These are phyloP conservation scores for Noctua janthina DNA, from an alignment of 2,888 invertebrate species.

Conservation along the genomic window DNA sequence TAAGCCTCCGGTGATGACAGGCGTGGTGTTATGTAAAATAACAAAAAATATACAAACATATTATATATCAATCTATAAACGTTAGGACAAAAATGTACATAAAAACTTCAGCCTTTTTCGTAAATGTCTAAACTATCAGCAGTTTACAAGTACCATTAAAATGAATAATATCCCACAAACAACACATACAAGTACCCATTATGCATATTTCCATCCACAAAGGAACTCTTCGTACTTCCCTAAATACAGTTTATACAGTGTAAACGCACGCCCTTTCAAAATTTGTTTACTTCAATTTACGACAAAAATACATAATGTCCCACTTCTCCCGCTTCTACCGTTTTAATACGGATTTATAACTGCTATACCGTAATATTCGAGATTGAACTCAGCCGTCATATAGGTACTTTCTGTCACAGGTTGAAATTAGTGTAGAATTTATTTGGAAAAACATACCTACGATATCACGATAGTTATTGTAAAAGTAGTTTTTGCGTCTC, in stretches of 20 bases:
- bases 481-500: background rate
- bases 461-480: background rate
- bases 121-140: background rate
- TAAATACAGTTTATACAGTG: conserved; percentile 20
- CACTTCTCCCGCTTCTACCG: conserved; percentile 5
- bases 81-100: background rate
- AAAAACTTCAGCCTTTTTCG: background rate
- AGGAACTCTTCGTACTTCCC: conserved; percentile 13
- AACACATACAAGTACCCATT: conserved; percentile 5
- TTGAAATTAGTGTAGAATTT: conserved; percentile 10
- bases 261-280: conserved; percentile 35
- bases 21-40: background rate
- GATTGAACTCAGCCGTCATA: conserved; percentile 23
- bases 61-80: background rate
- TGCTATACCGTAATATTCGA: conserved; percentile 15
- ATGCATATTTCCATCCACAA: conserved; percentile 4
- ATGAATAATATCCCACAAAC: conserved; percentile 22
- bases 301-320: conserved; percentile 37
- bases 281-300: conserved; percentile 53
- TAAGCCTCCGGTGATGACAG: background rate
- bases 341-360: conserved; percentile 29
- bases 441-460: background rate
- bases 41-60: background rate
- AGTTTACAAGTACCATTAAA: conserved; percentile 10
- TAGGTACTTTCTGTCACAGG: conserved; percentile 8